Base-by-base conservation (phyloP, 2,113 vertebrate genomes). In the Epinephelus cyanopodus region DNA sequence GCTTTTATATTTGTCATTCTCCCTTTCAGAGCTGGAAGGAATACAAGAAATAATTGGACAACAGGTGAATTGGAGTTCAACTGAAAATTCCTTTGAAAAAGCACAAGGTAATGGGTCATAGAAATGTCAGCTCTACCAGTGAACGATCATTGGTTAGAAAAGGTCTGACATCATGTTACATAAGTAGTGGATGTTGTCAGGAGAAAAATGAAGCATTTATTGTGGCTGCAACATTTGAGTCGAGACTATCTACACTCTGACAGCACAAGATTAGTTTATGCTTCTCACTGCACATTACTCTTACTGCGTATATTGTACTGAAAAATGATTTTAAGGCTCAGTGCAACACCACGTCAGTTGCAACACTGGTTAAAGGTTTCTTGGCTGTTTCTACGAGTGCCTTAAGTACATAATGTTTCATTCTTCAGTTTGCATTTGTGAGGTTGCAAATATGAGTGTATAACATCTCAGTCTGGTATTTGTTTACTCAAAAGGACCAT, bases 21-120 rank as follows among this genome's bases (percentile, higher is more conserved):
- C 66, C 9, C 50, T 33, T 47, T 1, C 29, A 39, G 12, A 3
- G 10, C 14, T 39, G 27, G 3, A 48, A 61, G 12, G 3, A 58
- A 52, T 42, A 50, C 71, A 48, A 69, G 15, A 61, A 33, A 17
- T 50, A 11, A 50, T 27, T 27, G 5, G n/a, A 47, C 50, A 65
- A 27, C 23, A 48, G 53, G 21, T 53, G 39, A 81, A 64, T 53
- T 53, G n/a, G 23, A 15, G 60, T 75, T 70, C 13, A 62, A 27
- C 21, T 25, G 3, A 25, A 65, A 25, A 25, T 37, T 70, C 2
- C 19, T 70, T 42, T 47, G 12, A 64, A 70, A 61, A 78, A 19
- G 15, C 45, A 65, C 11, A 54, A 48, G 23, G 17, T 27, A 11
- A 39, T 21, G 2, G 48, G 56, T 69, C 56, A 69, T 3, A 62